phyloP scores from a whole-genome alignment of 1,140 invertebrate species.

The Drosophila yakuba region DNA sequence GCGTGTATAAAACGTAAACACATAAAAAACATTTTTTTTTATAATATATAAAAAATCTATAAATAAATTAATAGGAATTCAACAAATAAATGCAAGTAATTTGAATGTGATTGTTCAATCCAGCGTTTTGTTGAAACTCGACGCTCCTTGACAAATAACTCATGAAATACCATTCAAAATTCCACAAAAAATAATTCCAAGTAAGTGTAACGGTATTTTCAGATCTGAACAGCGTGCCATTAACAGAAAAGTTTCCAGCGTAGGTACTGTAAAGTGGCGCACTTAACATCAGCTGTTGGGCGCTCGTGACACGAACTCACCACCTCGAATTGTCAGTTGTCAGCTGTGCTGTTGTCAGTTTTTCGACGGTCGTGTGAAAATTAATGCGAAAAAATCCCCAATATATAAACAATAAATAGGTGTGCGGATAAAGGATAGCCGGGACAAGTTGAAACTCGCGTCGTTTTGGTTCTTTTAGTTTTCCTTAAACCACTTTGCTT shows the following conservation, averaged over 20 bases:
- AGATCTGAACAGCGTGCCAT: not conserved
- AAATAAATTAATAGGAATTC: no score
- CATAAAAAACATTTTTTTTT: no score
- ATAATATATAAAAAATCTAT: no score
- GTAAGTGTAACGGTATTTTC: not conserved
- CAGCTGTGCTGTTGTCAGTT: conserved; percentile 20
- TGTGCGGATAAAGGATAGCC: conserved; percentile 18
- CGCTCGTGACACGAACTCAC: conserved; percentile 3
- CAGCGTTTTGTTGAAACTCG: no score
- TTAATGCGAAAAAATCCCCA: conserved; percentile 30
- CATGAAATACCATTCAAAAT: not conserved
- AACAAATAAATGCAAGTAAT: no score
- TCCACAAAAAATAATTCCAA: not conserved
- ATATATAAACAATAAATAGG: conserved; percentile 37
- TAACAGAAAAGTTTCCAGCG: not conserved
- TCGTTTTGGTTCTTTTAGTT: conserved; percentile 80
- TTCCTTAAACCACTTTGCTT: conserved; percentile 53
- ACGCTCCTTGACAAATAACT: not conserved
- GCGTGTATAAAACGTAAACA: no score
- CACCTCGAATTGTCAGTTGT: conserved; percentile 10
- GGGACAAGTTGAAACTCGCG: conserved; percentile 49
- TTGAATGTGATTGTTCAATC: no score
- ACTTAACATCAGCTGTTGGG: conserved; percentile 10
- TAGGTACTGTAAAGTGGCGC: no score
- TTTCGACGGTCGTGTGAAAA: conserved; percentile 40